Percentiles rank a stretch among this genome's conserved stretches.
Evolutionary conservation across 2,888 invertebrate species (phyloP).

Genomic region (Petrolisthes manimaculis): DNA sequence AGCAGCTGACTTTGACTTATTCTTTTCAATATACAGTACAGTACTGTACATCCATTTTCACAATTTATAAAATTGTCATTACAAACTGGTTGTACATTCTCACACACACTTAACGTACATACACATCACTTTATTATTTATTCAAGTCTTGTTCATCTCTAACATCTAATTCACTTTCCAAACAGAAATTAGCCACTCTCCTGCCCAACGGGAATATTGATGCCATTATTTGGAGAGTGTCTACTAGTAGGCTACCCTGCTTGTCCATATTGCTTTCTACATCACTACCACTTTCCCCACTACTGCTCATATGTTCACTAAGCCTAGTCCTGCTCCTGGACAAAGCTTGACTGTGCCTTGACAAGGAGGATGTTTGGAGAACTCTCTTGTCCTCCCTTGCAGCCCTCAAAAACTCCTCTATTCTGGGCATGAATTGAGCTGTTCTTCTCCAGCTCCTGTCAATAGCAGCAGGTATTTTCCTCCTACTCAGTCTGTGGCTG

Average conservation of each 20-base stretch:
- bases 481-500: background rate
- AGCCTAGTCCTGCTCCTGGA: background rate
- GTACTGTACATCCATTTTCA: conserved; percentile 49
- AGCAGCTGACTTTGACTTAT: conserved; percentile 53
- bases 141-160: conserved; percentile 27
- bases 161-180: background rate
- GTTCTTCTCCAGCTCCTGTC: conserved; percentile 60
- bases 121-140: conserved; percentile 34
- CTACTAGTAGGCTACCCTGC: conserved; percentile 57
- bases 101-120: conserved; percentile 33
- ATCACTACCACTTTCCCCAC: conserved; percentile 11
- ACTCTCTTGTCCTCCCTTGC: background rate
- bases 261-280: conserved; percentile 56
- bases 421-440: conserved; percentile 61
- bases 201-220: conserved; percentile 34
- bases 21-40: conserved; percentile 18
- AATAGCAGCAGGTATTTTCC: conserved; percentile 29
- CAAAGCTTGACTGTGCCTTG: background rate
- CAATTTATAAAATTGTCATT: conserved; percentile 54
- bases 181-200: conserved; percentile 37
- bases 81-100: conserved; percentile 44
- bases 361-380: background rate
- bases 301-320: background rate
- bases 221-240: conserved; percentile 36
- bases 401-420: conserved; percentile 51